These are phyloP conservation scores for Python bivittatus DNA, from an alignment of 2,113 vertebrate species.

Conservation along the genomic window DNA sequence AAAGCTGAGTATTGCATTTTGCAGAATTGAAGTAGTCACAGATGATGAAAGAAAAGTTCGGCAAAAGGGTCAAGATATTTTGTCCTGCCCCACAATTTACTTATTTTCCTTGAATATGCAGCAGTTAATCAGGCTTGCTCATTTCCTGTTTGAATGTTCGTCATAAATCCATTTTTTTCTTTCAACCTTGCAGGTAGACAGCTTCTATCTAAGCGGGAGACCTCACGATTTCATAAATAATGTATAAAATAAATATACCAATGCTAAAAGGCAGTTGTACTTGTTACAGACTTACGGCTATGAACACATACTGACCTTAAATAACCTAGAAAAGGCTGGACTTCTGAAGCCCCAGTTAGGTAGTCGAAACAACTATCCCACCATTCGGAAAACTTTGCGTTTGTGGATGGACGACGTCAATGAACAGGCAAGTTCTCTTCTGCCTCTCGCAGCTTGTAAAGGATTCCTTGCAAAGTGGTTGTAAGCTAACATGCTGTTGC, in stretches of 20 bases:
- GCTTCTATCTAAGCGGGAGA: neutral
- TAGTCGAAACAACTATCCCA: conserved; percentile 93
- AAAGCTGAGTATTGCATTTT: neutral
- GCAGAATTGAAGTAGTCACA: neutral
- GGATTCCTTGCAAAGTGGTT: accelerated
- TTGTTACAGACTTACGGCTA: conserved; percentile 89
- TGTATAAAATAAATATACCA: neutral
- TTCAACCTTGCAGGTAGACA: neutral
- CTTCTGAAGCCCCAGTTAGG: conserved; percentile 84
- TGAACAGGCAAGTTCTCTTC: conserved; percentile 78
- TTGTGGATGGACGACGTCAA: conserved; percentile 99
- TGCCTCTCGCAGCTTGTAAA: neutral
- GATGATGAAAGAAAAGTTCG: neutral
- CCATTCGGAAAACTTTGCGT: conserved; percentile 92
- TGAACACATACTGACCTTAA: conserved; percentile 91
- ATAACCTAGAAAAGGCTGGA: conserved; percentile 92
- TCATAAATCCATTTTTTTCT: neutral
- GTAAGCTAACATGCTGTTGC: accelerated
- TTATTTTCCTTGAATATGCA: neutral
- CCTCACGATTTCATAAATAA: neutral
- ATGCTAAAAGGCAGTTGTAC: neutral
- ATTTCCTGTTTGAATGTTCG: neutral
- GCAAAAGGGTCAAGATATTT: neutral
- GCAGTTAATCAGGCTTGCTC: no score
- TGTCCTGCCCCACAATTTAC: no score